A percentile compares a stretch with the other conserved stretches of the same genome.
These are phyloP conservation scores for Acestrorhynchus altus DNA, from an alignment of 2,797 vertebrate species.

Conservation along the genomic window DNA sequence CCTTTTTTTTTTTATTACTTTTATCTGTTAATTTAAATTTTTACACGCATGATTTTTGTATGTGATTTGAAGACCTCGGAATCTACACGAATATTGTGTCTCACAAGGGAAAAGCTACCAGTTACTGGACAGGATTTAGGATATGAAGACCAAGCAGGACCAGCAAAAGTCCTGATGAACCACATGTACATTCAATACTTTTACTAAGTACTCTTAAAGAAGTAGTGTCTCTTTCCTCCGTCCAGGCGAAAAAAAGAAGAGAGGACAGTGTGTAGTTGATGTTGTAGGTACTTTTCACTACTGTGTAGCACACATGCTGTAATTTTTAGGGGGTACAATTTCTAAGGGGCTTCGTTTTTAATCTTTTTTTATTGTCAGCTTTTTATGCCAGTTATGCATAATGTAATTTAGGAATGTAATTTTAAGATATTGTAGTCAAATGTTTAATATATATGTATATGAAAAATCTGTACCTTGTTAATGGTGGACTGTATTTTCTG, in stretches of 20 bases:
- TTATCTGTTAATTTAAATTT: slow-evolving; percentile 48
- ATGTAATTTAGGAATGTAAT: slow-evolving; percentile 82
- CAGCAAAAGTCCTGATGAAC: slow-evolving; percentile 42
- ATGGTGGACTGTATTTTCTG: slow-evolving; percentile 74
- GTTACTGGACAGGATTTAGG: slow-evolving; percentile 23
- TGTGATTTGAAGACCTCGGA: slow-evolving; percentile 46
- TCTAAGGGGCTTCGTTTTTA: slow-evolving; percentile 77
- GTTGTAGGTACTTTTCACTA: slow-evolving; percentile 82
- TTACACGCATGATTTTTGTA: slow-evolving; percentile 53
- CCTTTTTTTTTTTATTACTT: slow-evolving; percentile 45
- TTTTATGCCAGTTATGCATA: slow-evolving; percentile 73
- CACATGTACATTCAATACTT: slow-evolving; percentile 37
- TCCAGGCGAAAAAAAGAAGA: slow-evolving; percentile 55
- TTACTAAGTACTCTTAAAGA: slow-evolving; percentile 49
- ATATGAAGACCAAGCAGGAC: slow-evolving; percentile 29
- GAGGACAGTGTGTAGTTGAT: slow-evolving; percentile 70
- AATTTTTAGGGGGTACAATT: slow-evolving; percentile 70
- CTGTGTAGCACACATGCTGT: slow-evolving; percentile 70
- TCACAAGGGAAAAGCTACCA: slow-evolving; percentile 56
- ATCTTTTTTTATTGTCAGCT: slow-evolving; percentile 69
- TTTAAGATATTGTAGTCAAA: slow-evolving; percentile 84
- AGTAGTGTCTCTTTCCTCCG: slow-evolving; percentile 76
- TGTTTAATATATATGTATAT: slow-evolving; percentile 83
- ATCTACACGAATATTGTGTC: slow-evolving; percentile 34
- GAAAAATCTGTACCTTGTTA: slow-evolving; percentile 72